Conservation (phyloP, 2,113 vertebrate species). For the Uria aalge region DNA sequence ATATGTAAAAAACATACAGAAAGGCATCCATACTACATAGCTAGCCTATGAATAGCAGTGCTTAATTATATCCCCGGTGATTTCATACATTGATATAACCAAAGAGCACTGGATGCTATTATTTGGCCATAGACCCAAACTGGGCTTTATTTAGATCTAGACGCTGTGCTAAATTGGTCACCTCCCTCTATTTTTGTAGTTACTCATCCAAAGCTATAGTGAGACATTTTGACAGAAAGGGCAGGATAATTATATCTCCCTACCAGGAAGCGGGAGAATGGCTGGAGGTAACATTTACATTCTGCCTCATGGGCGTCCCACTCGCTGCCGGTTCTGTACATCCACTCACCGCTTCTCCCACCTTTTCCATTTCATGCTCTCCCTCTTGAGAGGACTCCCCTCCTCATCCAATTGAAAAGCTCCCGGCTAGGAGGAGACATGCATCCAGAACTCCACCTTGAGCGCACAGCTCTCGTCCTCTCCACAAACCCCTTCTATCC, state of each 20-base stretch:
- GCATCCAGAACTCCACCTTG: not conserved
- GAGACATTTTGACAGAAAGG: not conserved
- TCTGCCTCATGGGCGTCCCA: not conserved
- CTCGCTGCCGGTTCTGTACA: not conserved
- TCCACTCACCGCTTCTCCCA: not conserved
- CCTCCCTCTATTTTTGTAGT: not conserved
- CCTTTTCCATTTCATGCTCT: not conserved
- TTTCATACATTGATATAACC: not conserved
- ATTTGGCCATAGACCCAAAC: not conserved
- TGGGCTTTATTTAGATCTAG: not conserved
- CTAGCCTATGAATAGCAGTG: not conserved
- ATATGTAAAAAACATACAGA: not conserved
- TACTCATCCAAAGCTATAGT: not conserved
- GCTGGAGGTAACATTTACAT: constrained; percentile 46
- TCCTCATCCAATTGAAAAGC: not conserved
- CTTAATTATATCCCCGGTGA: constrained; percentile 7
- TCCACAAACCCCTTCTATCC: not conserved
- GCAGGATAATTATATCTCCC: constrained; percentile 23
- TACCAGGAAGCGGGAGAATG: not conserved
- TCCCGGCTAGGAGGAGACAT: not conserved
- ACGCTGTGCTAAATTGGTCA: not conserved
- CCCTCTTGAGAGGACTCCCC: not conserved
- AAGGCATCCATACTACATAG: constrained; percentile 3
- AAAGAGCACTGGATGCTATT: not conserved
- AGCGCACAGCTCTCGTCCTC: not conserved